Base-by-base conservation (phyloP, 2,797 vertebrate genomes). In the Bradypodion pumilum region DNA sequence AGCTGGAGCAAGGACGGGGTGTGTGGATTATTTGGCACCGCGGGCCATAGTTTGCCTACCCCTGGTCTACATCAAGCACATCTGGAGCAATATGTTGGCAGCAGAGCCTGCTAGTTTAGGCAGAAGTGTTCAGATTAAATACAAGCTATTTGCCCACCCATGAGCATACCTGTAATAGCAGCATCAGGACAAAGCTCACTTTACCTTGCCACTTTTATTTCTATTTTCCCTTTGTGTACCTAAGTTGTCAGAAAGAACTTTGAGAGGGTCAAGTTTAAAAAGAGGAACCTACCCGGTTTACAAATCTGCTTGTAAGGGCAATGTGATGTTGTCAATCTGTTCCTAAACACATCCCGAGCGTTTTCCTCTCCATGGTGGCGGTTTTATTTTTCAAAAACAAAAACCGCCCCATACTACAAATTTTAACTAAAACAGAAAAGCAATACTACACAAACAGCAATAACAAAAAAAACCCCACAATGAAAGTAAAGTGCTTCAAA, bases 401-500 rank as follows among this genome's bases (percentile, higher is more conserved):
- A 82, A 52, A 56, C 2, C 4, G 4, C 19, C 16, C 19, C 62
- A 2, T 82, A 82, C 63, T 29, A n/a, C 35, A 35, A 74, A 12
- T 80, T 42, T 35, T 74, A 72, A 19, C 59, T 73, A 37, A 84
- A 84, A 83, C 56, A 74, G 56, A 78, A 85, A 73, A 32, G 42
- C 42, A 65, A 12, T 40, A 63, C 0, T 44, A 44, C 4, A 68
- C 29, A 56, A 59, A 5, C 25, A 76, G 35, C 49, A 62, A 49
- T 56, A 16, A 16, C 60, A 65, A 66, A 32, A 19, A 76, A 76
- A 46, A 5, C 35, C 62, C n/a, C n/a, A n/a, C n/a, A 42, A 32
- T 68, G 32, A 75, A 81, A 85, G 75, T 85, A 77, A 85, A 81
- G 79, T 85, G 79, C 84, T 81, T 73, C 21, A 25, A 7, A 68